Base-by-base conservation (phyloP, 2,888 invertebrate species). In the Linyphia triangularis region DNA sequence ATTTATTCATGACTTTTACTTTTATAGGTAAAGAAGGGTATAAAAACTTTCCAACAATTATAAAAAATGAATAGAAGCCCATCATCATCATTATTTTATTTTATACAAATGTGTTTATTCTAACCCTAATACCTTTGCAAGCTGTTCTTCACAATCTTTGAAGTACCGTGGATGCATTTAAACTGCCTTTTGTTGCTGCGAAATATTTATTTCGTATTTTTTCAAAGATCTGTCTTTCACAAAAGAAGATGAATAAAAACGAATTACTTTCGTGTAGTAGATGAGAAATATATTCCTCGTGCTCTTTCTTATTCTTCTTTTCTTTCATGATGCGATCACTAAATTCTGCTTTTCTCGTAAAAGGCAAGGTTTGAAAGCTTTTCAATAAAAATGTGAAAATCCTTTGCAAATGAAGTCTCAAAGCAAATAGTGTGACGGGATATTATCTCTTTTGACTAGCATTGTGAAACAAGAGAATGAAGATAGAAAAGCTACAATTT, bases 341-440 rank as follows among this genome's bases (percentile, higher is more conserved):
- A 70, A 70, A 70, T 70, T 70, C 43, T 70, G 70, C 26, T 70
- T 43, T 43, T 26, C 33, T 43, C 43, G 10, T 10, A 26, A 70
- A 26, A 70, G 40, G 43, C 28, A 43, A 24, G 43, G 24, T 26
- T 43, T 24, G 43, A 26, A 70, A 43, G 43, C 43, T 70, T 70
- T 43, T 26, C 43, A 24, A 26, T 40, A 70, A 70, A 70, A 51
- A 51, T 51, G 70, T 37, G 70, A 24, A 70, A 70, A 70, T 70
- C 70, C 43, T 5, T 22, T 26, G 70, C 43, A 70, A 70, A 70
- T 70, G 70, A 70, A 70, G 70, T 70, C 43, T 70, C 70, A 70
- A 70, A 70, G 70, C 70, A 70, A 70, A 43, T 70, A 70, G 43
- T 19, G 26, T 26, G 51, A 51, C 22, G 24, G 70, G 70, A 70